Evolutionary conservation across 2,113 vertebrate genomes (phyloP).

Genomic region (Elachura formosa): DNA sequence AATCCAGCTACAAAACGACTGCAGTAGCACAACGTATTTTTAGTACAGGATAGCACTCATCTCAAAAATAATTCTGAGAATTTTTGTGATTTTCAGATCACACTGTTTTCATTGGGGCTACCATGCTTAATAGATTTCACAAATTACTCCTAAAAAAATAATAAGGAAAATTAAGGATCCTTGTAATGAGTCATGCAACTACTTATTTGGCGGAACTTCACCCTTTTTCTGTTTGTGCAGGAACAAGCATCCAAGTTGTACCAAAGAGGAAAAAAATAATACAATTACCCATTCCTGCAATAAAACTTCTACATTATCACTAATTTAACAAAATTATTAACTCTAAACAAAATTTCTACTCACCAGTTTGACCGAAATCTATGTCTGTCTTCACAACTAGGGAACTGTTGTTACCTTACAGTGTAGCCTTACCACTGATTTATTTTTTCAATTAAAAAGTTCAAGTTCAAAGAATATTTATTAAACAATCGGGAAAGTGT

Average conservation of each 20-base stretch:
- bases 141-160: constrained; percentile 44
- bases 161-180: constrained; percentile 59
- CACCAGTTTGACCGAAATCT: not conserved
- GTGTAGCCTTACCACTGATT: not conserved
- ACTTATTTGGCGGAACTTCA: constrained; percentile 27
- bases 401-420: no score
- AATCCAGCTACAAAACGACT: constrained; percentile 80
- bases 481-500: not conserved
- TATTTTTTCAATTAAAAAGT: not conserved
- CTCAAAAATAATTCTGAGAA: constrained; percentile 72
- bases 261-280: not conserved
- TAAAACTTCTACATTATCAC: not conserved
- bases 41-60: constrained; percentile 69
- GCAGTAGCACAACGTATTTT: constrained; percentile 61
- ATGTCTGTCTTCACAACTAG: not conserved
- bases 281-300: not conserved
- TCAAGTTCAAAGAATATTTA: not conserved
- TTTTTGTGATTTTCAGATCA: constrained; percentile 36
- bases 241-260: not conserved
- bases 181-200: constrained; percentile 42
- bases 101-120: constrained; percentile 11
- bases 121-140: constrained; percentile 37
- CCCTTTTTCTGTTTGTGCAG: not conserved
- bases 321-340: not conserved
- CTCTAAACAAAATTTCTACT: not conserved